These are phyloP conservation scores for Micoletzkya japonica DNA, from an alignment of 2,888 invertebrate species.

Conservation along the genomic window DNA sequence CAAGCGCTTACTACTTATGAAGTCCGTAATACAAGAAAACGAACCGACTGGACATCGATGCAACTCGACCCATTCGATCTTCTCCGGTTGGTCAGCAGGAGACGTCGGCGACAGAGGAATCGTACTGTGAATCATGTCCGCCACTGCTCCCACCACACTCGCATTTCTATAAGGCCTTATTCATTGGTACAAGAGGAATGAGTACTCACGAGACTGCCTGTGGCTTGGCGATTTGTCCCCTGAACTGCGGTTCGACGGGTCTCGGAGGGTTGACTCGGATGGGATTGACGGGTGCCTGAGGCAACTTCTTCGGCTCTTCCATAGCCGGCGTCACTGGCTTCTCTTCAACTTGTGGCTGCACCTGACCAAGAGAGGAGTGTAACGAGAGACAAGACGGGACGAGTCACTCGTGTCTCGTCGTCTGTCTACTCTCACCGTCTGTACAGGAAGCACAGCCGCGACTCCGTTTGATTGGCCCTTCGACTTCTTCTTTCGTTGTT, in stretches of 20 bases:
- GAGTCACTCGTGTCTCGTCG: not conserved
- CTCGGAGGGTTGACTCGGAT: constrained; percentile 3
- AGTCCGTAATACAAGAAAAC: constrained; percentile 9
- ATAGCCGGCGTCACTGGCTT: no score
- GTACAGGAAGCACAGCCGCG: constrained; percentile 17
- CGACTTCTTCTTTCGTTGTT: constrained; percentile 18
- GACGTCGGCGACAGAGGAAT: constrained; percentile 47
- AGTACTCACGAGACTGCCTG: constrained; percentile 40
- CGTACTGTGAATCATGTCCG: constrained; percentile 56
- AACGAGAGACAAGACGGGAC: not conserved
- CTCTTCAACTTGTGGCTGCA: constrained; percentile 24
- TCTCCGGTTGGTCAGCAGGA: constrained; percentile 32
- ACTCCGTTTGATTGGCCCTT: constrained; percentile 9
- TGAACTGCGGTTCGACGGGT: constrained; percentile 9
- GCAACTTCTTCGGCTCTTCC: constrained; percentile 20
- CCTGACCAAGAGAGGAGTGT: constrained; percentile 20
- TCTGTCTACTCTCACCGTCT: constrained; percentile 21
- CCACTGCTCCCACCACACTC: constrained; percentile 41
- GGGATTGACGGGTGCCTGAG: constrained; percentile 13
- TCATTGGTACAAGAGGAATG: not conserved
- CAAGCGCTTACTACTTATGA: no score
- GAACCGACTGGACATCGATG: constrained; percentile 37
- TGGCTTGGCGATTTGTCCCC: constrained; percentile 48
- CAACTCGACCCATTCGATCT: constrained; percentile 50
- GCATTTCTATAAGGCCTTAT: constrained; percentile 32